phyloP scores from a whole-genome alignment of 1,140 invertebrate genomes.

The Pseudachorutes palmiensis region DNA sequence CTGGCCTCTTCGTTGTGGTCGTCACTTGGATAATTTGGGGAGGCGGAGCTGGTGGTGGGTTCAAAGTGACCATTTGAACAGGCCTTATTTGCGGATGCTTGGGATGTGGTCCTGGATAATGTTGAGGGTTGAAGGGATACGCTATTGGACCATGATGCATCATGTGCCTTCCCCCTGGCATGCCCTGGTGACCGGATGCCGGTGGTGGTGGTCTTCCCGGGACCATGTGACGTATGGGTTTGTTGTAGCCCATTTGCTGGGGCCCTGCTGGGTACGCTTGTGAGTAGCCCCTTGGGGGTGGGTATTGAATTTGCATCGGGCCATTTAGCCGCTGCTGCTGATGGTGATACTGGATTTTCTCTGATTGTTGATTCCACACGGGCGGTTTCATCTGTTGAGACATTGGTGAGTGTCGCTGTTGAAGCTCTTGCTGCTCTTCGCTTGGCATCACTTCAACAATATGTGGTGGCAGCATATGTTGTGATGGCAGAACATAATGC shows the following conservation, averaged over 20 bases:
- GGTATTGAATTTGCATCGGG: not conserved
- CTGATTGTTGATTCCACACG: not conserved
- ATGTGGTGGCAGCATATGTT: no score
- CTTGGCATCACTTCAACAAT: no score
- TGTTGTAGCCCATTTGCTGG: not conserved
- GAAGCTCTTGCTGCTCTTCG: not conserved
- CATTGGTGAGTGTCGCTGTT: not conserved
- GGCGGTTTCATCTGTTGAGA: not conserved
- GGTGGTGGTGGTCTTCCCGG: conserved; percentile 1
- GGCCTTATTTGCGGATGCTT: not conserved
- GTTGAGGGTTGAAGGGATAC: not conserved
- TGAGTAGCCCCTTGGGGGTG: not conserved
- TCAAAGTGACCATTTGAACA: not conserved
- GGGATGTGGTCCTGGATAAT: not conserved
- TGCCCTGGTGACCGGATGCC: no score
- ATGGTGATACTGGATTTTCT: not conserved
- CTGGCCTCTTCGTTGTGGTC: not conserved
- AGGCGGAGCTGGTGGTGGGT: conserved; percentile 6
- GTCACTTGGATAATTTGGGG: not conserved
- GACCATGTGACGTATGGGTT: conserved; percentile 9
- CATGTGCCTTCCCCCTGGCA: no score
- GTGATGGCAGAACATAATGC: not conserved
- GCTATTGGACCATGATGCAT: conserved; percentile 1
- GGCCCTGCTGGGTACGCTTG: not conserved
- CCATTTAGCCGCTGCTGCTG: not conserved